Percentiles rank a stretch among this genome's conserved stretches.
These are phyloP conservation scores for Gila robusta DNA, from an alignment of 2,797 vertebrate species.

Conservation along the genomic window DNA sequence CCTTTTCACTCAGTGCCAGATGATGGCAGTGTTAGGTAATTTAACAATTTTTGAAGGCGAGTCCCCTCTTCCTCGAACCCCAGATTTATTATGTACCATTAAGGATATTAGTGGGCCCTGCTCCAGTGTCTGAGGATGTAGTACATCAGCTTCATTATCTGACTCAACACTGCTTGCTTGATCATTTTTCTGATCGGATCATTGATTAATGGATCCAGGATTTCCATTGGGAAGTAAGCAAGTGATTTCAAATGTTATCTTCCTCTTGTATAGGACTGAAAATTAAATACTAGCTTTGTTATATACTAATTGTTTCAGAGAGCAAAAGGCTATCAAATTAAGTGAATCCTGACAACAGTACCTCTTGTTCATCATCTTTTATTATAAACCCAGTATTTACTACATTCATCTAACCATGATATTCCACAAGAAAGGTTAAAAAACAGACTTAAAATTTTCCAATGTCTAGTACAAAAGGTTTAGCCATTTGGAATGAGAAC, in stretches of 20 bases:
- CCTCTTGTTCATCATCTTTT: slow-evolving; percentile 10
- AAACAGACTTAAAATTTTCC: neutral
- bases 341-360: neutral
- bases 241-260: neutral
- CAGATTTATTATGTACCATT: neutral
- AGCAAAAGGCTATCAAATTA: neutral
- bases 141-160: neutral
- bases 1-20: neutral
- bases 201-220: neutral
- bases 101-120: neutral
- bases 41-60: too few species aligned
- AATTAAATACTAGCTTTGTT: neutral
- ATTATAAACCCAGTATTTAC: slow-evolving; percentile 18
- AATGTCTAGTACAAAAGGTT: neutral
- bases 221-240: neutral
- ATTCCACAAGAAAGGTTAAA: slow-evolving; percentile 7
- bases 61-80: neutral
- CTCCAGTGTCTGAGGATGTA: neutral
- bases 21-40: neutral
- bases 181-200: neutral
- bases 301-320: neutral
- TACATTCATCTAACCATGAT: neutral
- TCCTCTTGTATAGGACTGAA: neutral
- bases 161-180: neutral
- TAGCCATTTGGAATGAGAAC: slow-evolving; percentile 1